phyloP scores from a whole-genome alignment of 2,888 invertebrate species.

The Andrena haemorrhoa region DNA sequence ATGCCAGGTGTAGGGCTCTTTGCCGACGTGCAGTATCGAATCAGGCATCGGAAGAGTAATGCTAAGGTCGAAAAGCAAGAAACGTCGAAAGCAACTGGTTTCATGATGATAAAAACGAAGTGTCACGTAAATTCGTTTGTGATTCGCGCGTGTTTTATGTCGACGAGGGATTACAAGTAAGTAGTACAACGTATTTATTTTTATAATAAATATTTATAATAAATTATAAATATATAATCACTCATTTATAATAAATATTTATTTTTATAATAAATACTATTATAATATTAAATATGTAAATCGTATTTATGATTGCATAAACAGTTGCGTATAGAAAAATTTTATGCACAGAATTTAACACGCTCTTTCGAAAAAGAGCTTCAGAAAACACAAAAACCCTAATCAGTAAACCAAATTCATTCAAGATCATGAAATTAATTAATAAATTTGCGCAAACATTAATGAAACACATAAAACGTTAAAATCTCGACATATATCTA shows the following conservation, averaged over 20 bases:
- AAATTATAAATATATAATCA: no score
- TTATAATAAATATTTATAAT: not conserved
- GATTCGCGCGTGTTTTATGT: not conserved
- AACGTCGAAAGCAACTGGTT: slow-evolving; percentile 30
- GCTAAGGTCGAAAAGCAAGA: slow-evolving; percentile 15
- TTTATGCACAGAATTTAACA: no score
- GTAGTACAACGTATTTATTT: not conserved
- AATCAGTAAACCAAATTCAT: no score
- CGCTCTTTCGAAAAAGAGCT: no score
- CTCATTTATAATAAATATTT: not conserved
- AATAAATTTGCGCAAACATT: no score
- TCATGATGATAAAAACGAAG: slow-evolving; percentile 29
- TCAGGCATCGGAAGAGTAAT: slow-evolving; percentile 33
- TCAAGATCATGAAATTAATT: no score
- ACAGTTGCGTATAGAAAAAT: no score
- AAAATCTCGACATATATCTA: no score
- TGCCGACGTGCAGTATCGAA: slow-evolving; percentile 35
- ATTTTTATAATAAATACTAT: not conserved
- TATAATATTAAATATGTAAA: no score
- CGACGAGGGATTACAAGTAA: not conserved
- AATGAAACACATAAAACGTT: no score
- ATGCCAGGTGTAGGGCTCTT: slow-evolving; percentile 14
- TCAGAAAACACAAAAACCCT: no score
- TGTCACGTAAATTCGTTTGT: not conserved
- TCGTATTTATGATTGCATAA: no score